A percentile compares a stretch with the other conserved stretches of the same genome.
Evolutionary conservation across 1,140 invertebrate genomes (phyloP).

Genomic region (Trissolcus basalis): DNA sequence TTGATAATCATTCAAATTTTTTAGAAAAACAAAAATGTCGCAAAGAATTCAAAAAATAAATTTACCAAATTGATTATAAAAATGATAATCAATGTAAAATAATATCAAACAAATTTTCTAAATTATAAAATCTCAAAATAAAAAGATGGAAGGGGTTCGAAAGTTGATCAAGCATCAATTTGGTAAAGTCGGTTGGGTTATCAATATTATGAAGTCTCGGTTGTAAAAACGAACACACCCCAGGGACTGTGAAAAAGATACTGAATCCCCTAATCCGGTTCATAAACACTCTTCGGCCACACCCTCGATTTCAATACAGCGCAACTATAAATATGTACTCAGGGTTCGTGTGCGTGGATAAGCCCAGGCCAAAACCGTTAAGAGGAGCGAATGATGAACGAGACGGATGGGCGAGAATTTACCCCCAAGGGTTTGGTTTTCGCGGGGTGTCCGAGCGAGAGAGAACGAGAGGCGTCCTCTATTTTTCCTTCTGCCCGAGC

Average conservation of each 20-base stretch:
- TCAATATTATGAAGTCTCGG: slow-evolving; percentile 37
- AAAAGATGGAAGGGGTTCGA: too few relatives aligned
- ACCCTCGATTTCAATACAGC: slow-evolving; percentile 58
- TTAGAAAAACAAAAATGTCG: too few relatives aligned
- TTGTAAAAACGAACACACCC: slow-evolving; percentile 39
- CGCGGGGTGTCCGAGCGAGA: slow-evolving; percentile 33
- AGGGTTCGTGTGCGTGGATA: not conserved
- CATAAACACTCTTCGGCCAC: slow-evolving; percentile 69
- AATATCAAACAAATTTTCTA: too few relatives aligned
- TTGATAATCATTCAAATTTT: too few relatives aligned
- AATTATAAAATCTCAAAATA: too few relatives aligned
- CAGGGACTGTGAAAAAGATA: slow-evolving; percentile 31
- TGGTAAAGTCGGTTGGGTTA: too few relatives aligned
- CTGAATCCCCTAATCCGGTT: slow-evolving; percentile 70
- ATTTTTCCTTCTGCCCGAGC: slow-evolving; percentile 5
- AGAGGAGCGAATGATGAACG: slow-evolving; percentile 35
- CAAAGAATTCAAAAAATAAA: too few relatives aligned
- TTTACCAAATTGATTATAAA: too few relatives aligned
- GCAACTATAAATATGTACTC: slow-evolving; percentile 1
- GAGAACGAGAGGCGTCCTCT: not conserved
- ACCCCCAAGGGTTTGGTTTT: slow-evolving; percentile 34
- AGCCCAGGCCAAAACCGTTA: slow-evolving; percentile 15
- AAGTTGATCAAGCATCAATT: too few relatives aligned
- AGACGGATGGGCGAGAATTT: slow-evolving; percentile 39
- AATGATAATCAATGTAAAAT: too few relatives aligned